Base-by-base conservation (phyloP, 30 jellyfish, hydroid and myxozoan genomes). In the Nemopilema nomurai region DNA sequence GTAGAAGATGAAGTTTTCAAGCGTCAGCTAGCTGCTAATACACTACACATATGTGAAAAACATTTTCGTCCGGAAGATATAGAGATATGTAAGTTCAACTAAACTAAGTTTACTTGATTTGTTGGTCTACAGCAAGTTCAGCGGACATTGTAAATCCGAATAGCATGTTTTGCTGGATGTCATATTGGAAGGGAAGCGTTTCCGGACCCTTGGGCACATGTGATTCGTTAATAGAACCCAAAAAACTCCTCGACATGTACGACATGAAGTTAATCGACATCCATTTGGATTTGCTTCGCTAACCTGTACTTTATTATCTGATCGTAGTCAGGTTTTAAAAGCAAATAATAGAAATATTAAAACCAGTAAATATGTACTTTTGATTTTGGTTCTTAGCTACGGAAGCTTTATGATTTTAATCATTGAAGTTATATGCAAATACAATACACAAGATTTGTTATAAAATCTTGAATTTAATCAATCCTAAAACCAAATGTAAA, bases 41-140 rank as follows among this genome's bases (percentile, higher is more conserved):
- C 77, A 16, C 63, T 89, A 21, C 53, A 65, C 72, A 75, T 82
- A 62, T 89, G 97, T 52, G 90, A 89, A 77, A 74, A 53, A 22
- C 97, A 90, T 52, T 82, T 71, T 49, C 49, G 52, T 20, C 51
- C 81, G 18, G 92, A 84, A 4, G 57, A 41, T 41, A 41, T 41
- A 6, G 57, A 41, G 57, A 41, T 41, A 41, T 41, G 57, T 41
- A 41, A 41, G 57, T 41, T 6, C 9, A 41, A 41, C 57, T 41
- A 41, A 3, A 41, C 57, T 41, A 41, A 41, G 57, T 41, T 41
- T 41, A 41, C 57, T 41, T 41, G 57, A 41, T 41, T 41, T 41
- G 57, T 41, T 41, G 57, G 57, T 41, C 57, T 41, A 41, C 57
- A 41, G 57, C 57, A 41, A 41, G 57, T 41, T 41, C 57, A 41